phyloP scores from a whole-genome alignment of 2,888 invertebrate species.

The Eilema griseolum region DNA sequence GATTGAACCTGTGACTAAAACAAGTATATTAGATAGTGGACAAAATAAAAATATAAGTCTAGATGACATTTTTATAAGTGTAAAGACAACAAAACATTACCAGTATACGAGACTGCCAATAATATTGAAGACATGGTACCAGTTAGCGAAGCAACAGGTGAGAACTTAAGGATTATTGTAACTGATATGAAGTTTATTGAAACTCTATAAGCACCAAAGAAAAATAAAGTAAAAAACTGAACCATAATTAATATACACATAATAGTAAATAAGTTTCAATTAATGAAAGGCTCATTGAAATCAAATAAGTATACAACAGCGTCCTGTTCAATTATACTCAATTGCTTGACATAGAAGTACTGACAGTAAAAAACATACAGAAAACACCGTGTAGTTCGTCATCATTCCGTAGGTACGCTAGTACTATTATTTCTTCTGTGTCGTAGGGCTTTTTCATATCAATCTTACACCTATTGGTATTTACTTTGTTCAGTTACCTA shows the following conservation, averaged over 20 bases:
- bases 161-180: conserved; percentile 46
- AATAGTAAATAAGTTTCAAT: not conserved
- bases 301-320: conserved; percentile 12
- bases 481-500: not conserved
- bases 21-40: conserved; percentile 72
- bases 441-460: not conserved
- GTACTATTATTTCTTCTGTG: no score
- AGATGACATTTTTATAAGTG: conserved; percentile 97
- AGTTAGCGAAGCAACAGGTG: conserved; percentile 96
- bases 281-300: conserved; percentile 16
- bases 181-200: not conserved
- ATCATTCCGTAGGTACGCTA: no score
- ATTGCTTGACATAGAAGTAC: not conserved
- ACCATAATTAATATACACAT: not conserved
- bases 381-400: not conserved
- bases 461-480: not conserved
- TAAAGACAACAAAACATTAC: conserved; percentile 97
- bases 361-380: conserved; percentile 5
- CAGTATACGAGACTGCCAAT: conserved; percentile 94
- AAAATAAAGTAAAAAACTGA: not conserved
- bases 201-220: not conserved
- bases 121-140: conserved; percentile 98
- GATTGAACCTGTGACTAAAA: conserved; percentile 85
- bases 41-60: conserved; percentile 88
- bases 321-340: conserved; percentile 9